Evolutionary conservation across 2,113 vertebrate genomes (phyloP).

Genomic region (Anhinga rufa): DNA sequence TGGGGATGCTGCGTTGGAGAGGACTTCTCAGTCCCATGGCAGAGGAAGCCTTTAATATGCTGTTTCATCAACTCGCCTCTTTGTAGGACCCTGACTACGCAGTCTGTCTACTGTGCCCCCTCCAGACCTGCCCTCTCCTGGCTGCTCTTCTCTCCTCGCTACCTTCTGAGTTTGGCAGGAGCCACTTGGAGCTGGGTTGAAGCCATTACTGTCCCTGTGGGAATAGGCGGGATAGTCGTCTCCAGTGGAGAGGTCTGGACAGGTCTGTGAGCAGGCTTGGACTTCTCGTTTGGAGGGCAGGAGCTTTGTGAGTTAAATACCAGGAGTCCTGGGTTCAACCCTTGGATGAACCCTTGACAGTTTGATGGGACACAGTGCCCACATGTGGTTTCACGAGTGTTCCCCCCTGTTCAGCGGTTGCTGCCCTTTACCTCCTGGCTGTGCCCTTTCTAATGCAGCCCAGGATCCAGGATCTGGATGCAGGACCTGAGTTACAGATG

Average conservation of each 20-base stretch:
- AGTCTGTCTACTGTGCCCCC: neutral
- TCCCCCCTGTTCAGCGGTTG: neutral
- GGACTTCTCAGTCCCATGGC: rapidly evolving
- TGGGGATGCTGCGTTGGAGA: neutral
- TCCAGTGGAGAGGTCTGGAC: neutral
- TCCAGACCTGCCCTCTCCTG: neutral
- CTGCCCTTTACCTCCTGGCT: neutral
- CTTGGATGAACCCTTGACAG: neutral
- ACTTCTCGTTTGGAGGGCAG: neutral
- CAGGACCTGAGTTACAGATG: neutral
- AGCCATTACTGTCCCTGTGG: neutral
- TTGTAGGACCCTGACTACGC: neutral
- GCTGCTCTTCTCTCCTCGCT: neutral
- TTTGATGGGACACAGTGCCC: neutral
- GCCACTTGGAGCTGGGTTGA: neutral
- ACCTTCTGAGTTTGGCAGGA: neutral
- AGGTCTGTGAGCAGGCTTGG: neutral
- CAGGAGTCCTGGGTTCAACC: neutral
- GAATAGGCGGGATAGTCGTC: neutral
- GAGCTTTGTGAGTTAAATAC: neutral
- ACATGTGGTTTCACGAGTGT: rapidly evolving
- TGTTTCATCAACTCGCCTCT: neutral
- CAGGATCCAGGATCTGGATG: neutral
- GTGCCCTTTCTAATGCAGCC: neutral
- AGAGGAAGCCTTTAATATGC: neutral